Evolutionary conservation across 1,140 invertebrate genomes (phyloP).

Genomic region (Hyles vespertilio): DNA sequence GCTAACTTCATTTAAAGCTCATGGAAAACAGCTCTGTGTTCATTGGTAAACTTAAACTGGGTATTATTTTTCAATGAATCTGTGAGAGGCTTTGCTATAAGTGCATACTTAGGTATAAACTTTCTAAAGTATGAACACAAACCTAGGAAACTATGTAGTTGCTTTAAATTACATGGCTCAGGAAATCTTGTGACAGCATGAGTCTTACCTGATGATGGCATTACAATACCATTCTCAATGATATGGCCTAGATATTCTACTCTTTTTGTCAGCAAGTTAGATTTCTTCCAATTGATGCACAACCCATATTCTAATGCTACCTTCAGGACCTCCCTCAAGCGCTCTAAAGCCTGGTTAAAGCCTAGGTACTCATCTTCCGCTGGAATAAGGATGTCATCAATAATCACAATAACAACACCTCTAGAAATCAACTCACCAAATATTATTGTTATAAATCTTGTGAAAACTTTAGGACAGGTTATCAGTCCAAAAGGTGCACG

Average conservation of each 20-base stretch:
- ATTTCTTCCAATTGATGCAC: too few relatives aligned
- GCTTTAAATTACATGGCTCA: too few relatives aligned
- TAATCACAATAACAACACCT: too few relatives aligned
- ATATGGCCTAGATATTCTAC: constrained; percentile 19
- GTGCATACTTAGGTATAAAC: constrained; percentile 28
- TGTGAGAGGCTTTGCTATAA: constrained; percentile 22
- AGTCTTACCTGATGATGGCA: constrained; percentile 18
- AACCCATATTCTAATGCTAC: too few relatives aligned
- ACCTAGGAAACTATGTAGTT: constrained; percentile 46
- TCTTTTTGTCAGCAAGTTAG: constrained; percentile 5
- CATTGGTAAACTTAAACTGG: constrained; percentile 21
- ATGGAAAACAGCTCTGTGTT: constrained; percentile 30
- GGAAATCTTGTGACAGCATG: constrained; percentile 39
- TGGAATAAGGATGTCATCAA: too few relatives aligned
- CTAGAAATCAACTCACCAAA: too few relatives aligned
- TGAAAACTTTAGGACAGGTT: too few relatives aligned
- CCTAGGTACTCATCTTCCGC: too few relatives aligned
- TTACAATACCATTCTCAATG: constrained; percentile 12
- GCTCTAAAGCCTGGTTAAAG: too few relatives aligned
- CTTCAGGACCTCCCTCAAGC: too few relatives aligned
- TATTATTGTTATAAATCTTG: too few relatives aligned
- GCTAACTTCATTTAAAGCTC: constrained; percentile 27
- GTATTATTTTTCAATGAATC: constrained; percentile 21
- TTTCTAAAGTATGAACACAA: constrained; percentile 41
- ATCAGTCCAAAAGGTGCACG: too few relatives aligned